Conservation (phyloP, 1,140 invertebrate species). For the Drepana arcuata region DNA sequence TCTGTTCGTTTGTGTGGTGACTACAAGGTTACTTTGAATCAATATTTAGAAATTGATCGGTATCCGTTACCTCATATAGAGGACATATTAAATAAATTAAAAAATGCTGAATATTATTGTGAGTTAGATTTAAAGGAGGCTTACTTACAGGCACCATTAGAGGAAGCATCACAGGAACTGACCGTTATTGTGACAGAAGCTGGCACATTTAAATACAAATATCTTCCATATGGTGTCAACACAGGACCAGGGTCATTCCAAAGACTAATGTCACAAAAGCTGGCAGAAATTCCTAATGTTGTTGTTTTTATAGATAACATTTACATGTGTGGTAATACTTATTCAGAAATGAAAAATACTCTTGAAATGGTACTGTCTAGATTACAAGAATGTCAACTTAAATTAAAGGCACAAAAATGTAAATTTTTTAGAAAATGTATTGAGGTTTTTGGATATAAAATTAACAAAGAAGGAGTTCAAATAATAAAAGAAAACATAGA, state of each 20-base stretch:
- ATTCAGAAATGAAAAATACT: constrained; percentile 2
- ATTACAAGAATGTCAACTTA: constrained; percentile 10
- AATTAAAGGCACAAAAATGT: constrained; percentile 14
- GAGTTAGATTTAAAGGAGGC: constrained; percentile 1
- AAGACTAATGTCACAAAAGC: constrained; percentile 6
- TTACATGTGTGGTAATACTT: constrained; percentile 5
- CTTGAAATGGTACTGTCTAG: constrained; percentile 3
- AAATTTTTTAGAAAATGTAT: constrained; percentile 14
- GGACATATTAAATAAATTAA: neutral
- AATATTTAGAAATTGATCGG: neutral
- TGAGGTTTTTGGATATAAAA: constrained; percentile 14
- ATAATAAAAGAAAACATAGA: constrained; percentile 15
- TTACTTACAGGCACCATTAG: constrained; percentile 1
- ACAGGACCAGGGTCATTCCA: constrained; percentile 12
- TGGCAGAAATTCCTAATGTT: constrained; percentile 7
- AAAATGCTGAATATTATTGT: neutral
- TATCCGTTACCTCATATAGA: neutral
- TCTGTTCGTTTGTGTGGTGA: neutral
- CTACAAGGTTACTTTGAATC: neutral
- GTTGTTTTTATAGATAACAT: constrained; percentile 18
- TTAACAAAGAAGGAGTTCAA: constrained; percentile 10
- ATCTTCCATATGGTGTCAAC: constrained; percentile 7
- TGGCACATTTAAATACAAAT: constrained; percentile 7
- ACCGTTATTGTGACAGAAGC: constrained; percentile 7
- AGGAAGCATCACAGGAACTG: neutral